phyloP scores from a whole-genome alignment of 2,888 invertebrate species.

The Myopa tessellatipennis region DNA sequence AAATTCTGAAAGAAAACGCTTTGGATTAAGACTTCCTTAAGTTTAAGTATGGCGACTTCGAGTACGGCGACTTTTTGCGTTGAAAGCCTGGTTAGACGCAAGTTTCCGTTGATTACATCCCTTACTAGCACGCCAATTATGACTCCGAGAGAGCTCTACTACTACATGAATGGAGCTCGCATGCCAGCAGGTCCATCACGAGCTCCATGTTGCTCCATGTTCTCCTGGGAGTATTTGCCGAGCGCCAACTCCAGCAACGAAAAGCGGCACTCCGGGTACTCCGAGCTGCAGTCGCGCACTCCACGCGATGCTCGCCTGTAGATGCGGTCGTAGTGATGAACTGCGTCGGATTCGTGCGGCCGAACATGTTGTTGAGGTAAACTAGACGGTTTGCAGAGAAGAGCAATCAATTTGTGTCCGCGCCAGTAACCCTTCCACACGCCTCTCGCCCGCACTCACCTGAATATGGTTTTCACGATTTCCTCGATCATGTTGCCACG shows the following conservation, averaged over 20 bases:
- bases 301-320: constrained; percentile 71
- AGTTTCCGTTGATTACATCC: no score
- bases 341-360: constrained; percentile 67
- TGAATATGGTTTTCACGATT: constrained; percentile 77
- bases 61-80: no score
- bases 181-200: constrained; percentile 21
- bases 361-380: constrained; percentile 51
- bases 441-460: constrained; percentile 69
- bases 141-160: not conserved
- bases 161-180: constrained; percentile 14
- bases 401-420: not conserved
- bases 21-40: no score
- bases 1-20: no score
- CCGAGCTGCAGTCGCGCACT: constrained; percentile 69
- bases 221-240: constrained; percentile 68
- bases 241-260: constrained; percentile 79
- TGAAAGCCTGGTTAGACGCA: no score
- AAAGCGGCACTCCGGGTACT: constrained; percentile 75
- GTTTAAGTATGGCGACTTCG: no score
- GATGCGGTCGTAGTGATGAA: constrained; percentile 76
- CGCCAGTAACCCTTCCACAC: not conserved
- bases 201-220: constrained; percentile 48
- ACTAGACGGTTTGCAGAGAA: constrained; percentile 34
- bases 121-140: no score
- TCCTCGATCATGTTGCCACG: constrained; percentile 77